phyloP scores from a whole-genome alignment of 1,140 invertebrate species.

The Linepithema humile region DNA sequence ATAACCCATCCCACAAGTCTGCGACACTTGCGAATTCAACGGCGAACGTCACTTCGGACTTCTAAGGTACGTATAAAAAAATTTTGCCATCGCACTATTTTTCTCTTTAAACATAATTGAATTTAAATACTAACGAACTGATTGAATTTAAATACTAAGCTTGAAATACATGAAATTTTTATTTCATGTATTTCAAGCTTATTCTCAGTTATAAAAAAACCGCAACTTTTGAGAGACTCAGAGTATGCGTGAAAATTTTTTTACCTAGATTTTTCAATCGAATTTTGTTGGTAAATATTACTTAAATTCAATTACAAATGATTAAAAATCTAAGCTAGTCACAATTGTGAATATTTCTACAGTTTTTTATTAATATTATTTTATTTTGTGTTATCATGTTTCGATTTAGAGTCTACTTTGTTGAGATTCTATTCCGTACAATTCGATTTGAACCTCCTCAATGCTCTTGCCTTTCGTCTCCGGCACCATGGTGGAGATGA shows the following conservation, averaged over 20 bases:
- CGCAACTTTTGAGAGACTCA: no score
- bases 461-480: slow-evolving; percentile 86
- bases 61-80: slow-evolving; percentile 6
- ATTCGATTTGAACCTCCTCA: slow-evolving; percentile 84
- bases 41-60: no score
- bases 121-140: background rate
- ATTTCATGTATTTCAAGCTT: no score
- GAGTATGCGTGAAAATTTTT: no score
- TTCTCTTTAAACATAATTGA: background rate
- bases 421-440: slow-evolving; percentile 19
- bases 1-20: background rate
- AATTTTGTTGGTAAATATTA: no score
- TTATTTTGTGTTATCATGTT: background rate
- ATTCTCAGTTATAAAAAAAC: no score
- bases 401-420: background rate
- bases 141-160: no score
- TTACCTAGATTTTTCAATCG: no score
- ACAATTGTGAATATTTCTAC: background rate
- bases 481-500: slow-evolving; percentile 85
- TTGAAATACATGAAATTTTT: no score
- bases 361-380: background rate
- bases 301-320: no score
- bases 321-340: background rate
- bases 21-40: background rate
- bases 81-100: background rate